Evolutionary conservation across 2,797 vertebrate species (phyloP), one percentile per base, ranked within the genome.

Genomic region (Mormyrus proboscirostris): DNA sequence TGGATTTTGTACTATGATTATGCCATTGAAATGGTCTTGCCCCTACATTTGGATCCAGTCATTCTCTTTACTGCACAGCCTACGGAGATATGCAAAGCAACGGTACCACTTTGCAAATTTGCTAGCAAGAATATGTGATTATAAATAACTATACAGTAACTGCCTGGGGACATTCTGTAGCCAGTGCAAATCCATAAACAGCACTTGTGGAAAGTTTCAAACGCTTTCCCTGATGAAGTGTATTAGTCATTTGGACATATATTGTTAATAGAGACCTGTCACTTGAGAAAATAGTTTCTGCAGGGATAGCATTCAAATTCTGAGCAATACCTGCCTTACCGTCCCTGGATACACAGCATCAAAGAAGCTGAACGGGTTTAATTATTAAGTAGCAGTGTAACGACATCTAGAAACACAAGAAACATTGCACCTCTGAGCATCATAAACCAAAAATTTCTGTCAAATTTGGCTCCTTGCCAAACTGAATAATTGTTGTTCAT

Each of bases 141-240:
- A 82, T 82, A 44, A 82, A 82, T 82, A 82, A 82, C 76, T 82
- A 16, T 82, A 82, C 76, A 82, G 19, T 82, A 47, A 9, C 41
- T 19, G 41, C 76, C 76, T 82, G 41, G 76, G 33, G 76, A 47
- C 38, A 82, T 82, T 82, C 73, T 79, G 14, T 44, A 82, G 76
- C 76, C 76, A 3, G 6, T 44, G 76, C 76, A 82, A 47, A 82
- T 82, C 76, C 76, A 82, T 44, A 82, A 47, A 82, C 76, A 82
- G 38, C 76, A 82, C 76, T 82, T 82, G 76, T 82, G 41, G 76
- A 82, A 82, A 82, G 76, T 82, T 82, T 47, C 76, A 82, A 82
- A 82, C 19, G 41, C 41, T 82, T 82, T 47, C 76, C 44, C 38
- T 82, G 76, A 82, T 82, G 76, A 82, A 82, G 41, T 73, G 69